Conservation (phyloP, 1,140 invertebrate genomes). For the Episyrphus balteatus region DNA sequence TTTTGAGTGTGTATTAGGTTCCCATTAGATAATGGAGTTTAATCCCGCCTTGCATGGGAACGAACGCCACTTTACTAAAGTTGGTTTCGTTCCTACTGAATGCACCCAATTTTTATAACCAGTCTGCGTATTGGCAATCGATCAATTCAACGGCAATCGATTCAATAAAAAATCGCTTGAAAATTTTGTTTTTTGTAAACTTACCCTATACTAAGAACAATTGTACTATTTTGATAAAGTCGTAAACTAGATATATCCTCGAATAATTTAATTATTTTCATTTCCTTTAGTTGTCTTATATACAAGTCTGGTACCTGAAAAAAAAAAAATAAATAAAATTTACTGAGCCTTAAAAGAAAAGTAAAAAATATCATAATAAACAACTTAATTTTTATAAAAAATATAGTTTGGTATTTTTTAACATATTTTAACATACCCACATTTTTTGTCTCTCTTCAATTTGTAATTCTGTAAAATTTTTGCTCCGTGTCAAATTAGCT, state of each 20-base stretch:
- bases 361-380: no score
- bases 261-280: constrained; percentile 44
- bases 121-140: no score
- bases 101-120: no score
- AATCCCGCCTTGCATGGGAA: no score
- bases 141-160: no score
- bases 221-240: constrained; percentile 45
- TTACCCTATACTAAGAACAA: constrained; percentile 48
- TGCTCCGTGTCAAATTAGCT: background rate
- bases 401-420: background rate
- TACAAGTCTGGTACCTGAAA: constrained; percentile 44
- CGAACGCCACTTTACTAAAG: no score
- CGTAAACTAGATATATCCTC: constrained; percentile 47
- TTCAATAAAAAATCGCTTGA: no score
- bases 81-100: no score
- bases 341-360: background rate
- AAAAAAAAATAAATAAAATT: background rate
- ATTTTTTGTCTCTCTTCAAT: constrained; percentile 8
- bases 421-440: background rate
- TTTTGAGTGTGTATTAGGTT: no score
- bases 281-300: constrained; percentile 46
- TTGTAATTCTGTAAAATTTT: constrained; percentile 7
- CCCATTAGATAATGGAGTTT: no score
- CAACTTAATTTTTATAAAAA: background rate
- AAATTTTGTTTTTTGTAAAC: no score